phyloP scores from a whole-genome alignment of 2,888 invertebrate species.

The Caenorhabditis sp. region DNA sequence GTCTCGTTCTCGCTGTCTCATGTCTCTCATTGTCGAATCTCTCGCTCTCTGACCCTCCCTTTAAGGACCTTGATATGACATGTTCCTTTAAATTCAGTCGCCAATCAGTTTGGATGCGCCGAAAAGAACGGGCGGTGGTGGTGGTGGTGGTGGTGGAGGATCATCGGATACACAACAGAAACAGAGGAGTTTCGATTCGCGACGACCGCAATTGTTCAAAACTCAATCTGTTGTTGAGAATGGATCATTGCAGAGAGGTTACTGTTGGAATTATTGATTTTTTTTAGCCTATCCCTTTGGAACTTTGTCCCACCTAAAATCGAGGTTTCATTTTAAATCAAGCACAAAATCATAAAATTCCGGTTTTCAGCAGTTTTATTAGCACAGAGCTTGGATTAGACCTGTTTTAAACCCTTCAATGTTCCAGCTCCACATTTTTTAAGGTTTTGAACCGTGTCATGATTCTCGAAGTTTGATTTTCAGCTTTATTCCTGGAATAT shows the following conservation, averaged over 20 bases:
- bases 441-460: too few species aligned
- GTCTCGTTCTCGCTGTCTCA: background rate
- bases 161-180: conserved; percentile 32
- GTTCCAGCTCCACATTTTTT: too few species aligned
- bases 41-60: background rate
- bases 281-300: too few species aligned
- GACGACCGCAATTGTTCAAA: conserved; percentile 64
- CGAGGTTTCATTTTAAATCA: too few species aligned
- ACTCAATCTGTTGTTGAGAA: conserved; percentile 65
- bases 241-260: conserved; percentile 43
- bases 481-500: too few species aligned
- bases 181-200: conserved; percentile 49
- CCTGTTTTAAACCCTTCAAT: too few species aligned
- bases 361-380: too few species aligned
- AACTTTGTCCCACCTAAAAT: too few species aligned
- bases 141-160: background rate
- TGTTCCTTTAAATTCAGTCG: conserved; percentile 24
- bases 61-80: background rate
- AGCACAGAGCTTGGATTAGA: too few species aligned
- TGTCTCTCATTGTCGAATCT: background rate
- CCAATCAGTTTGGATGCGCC: conserved; percentile 43
- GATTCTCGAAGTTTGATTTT: too few species aligned
- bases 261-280: background rate
- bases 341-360: too few species aligned
- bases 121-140: conserved; percentile 32